Conservation (phyloP, 2,797 vertebrate genomes). For the Tenualosa ilisha region DNA sequence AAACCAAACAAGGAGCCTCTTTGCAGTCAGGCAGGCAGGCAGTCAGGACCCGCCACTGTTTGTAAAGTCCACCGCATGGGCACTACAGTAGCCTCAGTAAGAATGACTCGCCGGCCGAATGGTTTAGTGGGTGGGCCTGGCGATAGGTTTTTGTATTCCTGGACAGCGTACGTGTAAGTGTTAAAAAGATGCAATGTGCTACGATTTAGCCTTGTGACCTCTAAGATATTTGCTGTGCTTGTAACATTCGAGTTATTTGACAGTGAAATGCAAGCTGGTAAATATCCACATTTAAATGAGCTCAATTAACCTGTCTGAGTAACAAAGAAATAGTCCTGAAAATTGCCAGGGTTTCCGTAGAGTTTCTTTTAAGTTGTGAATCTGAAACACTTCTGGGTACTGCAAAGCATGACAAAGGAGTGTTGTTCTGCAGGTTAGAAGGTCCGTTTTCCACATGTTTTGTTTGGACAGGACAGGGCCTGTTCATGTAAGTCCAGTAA, state of each 20-base stretch:
- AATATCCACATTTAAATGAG: background rate
- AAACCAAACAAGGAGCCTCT: background rate
- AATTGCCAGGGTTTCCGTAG: background rate
- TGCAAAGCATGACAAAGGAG: constrained; percentile 8
- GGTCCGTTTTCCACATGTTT: background rate
- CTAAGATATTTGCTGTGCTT: background rate
- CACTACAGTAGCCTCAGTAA: background rate
- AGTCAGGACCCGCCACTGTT: background rate
- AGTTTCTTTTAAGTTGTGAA: background rate
- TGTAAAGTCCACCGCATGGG: background rate
- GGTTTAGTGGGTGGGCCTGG: background rate
- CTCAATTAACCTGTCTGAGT: background rate
- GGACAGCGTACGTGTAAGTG: background rate
- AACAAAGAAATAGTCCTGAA: background rate
- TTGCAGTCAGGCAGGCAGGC: background rate
- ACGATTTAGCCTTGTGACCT: background rate
- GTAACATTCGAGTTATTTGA: background rate
- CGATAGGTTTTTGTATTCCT: background rate
- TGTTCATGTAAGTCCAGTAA: background rate
- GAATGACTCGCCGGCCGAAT: background rate
- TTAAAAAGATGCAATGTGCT: background rate
- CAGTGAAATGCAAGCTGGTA: constrained; percentile 9
- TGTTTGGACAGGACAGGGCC: background rate
- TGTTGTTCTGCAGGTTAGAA: background rate
- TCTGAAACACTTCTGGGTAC: background rate